Evolutionary conservation across 1,140 invertebrate genomes (phyloP), one percentile per base, ranked within the genome.

Genomic region (Tetranychus cinnabarinus): DNA sequence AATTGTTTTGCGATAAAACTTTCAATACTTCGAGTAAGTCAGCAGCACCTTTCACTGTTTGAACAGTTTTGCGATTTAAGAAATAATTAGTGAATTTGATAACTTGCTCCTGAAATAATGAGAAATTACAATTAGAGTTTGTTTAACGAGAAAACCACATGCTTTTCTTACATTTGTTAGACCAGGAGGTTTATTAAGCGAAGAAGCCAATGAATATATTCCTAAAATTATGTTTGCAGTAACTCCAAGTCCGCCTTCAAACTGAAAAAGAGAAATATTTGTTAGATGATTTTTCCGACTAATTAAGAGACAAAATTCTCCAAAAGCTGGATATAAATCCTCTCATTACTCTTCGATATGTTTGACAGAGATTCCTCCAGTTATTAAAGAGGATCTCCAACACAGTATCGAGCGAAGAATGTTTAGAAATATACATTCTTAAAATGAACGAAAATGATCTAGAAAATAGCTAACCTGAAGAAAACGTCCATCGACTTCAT

Each of bases 61-160:
- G 87, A 3, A 95, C 88, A 57, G 86, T 88, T 66, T 83, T 81
- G 42, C 91, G 78, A n/a, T 83, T 87, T 47, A 93, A 72, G 65
- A 96, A 80, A 75, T 96, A 97, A 70, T 87, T 88, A 15, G 82
- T 81, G 66, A 97, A 84, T 75, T 96, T 96, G 8, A 86, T 78
- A 31, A 81, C 81, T 74, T 95, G 90, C 31, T 83, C 81, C 66
- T 80, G 74, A 34, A 76, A 80, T 39, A 89, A 70, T 35, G 39
- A 57, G 1, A n/a, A n/a, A 31, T 37, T 8, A 55, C 34, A 45
- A 42, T 56, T 42, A 13, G 31, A n/a, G 1, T 2, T 1, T 2
- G 23, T 52, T 33, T 2, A 2, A n/a, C 12, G 2, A 50, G 23
- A 56, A 33, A 56, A 37, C 23, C 50, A 52, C 36, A 57, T 62